phyloP scores from a whole-genome alignment of 2,113 vertebrate genomes.

The Azemiops feae region DNA sequence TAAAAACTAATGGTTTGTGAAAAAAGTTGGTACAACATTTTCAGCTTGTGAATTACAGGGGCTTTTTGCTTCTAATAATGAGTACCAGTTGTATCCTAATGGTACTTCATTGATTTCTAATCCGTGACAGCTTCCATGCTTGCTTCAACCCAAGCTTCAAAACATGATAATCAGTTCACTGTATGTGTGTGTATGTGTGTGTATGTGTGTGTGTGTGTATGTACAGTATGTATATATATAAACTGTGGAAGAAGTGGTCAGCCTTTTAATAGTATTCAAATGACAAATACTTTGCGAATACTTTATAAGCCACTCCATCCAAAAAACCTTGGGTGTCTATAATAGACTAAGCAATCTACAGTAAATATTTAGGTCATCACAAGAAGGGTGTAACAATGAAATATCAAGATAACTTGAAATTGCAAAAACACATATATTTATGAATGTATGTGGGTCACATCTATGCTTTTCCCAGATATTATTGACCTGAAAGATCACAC shows the following conservation, averaged over 20 bases:
- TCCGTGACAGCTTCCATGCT: conserved; percentile 66
- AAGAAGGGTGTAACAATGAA: neutral
- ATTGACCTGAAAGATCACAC: neutral
- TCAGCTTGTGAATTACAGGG: conserved; percentile 65
- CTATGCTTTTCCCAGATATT: neutral
- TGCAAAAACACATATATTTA: neutral
- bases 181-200: neutral
- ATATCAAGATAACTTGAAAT: neutral
- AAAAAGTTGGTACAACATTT: conserved; percentile 64
- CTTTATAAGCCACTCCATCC: neutral
- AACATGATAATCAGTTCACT: conserved; percentile 44
- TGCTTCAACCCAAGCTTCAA: conserved; percentile 61
- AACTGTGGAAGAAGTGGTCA: neutral
- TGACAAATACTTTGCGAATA: neutral
- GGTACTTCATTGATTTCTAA: conserved; percentile 70
- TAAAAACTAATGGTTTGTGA: conserved; percentile 63
- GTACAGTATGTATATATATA: no score
- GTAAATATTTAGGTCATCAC: neutral
- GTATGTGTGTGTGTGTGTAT: no score
- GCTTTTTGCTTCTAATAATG: conserved; percentile 68
- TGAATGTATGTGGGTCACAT: neutral
- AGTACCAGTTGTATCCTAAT: conserved; percentile 71
- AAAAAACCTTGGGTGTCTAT: neutral
- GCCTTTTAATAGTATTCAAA: neutral
- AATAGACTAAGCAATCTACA: neutral